Evolutionary conservation across 2,113 vertebrate genomes (phyloP).

Genomic region (Semicossyphus pulcher): DNA sequence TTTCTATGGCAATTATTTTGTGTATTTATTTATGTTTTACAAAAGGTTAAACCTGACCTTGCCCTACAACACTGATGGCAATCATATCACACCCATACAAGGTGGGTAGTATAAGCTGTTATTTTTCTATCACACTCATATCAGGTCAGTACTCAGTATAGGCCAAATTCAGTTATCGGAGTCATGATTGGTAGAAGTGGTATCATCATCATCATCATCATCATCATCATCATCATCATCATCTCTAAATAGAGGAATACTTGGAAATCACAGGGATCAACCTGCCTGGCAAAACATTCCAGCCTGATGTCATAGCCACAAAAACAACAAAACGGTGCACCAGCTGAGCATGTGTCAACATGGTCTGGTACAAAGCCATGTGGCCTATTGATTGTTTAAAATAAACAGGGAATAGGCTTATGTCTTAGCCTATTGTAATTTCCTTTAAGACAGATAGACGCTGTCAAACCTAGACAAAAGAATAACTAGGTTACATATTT

Average conservation of each 20-base stretch:
- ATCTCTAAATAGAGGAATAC: background rate
- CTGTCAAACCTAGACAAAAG: background rate
- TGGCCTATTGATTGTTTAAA: conserved; percentile 38
- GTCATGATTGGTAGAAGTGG: no score
- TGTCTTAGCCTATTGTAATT: background rate
- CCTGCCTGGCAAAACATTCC: conserved; percentile 15
- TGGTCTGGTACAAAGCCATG: conserved; percentile 21
- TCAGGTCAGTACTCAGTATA: no score
- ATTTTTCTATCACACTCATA: background rate
- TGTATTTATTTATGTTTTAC: no score
- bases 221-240: no score
- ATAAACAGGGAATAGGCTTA: conserved; percentile 19
- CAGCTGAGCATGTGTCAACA: conserved; percentile 50
- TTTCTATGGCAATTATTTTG: no score
- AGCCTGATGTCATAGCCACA: background rate
- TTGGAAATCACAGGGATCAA: background rate
- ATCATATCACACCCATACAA: no score
- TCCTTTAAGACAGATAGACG: background rate
- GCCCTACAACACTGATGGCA: no score
- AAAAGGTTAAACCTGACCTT: no score
- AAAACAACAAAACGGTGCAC: conserved; percentile 23
- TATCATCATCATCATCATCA: no score
- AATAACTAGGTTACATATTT: background rate
- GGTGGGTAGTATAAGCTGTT: background rate
- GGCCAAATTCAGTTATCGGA: no score